Evolutionary conservation across 2,113 vertebrate genomes (phyloP).

Genomic region (Carlito syrichta): DNA sequence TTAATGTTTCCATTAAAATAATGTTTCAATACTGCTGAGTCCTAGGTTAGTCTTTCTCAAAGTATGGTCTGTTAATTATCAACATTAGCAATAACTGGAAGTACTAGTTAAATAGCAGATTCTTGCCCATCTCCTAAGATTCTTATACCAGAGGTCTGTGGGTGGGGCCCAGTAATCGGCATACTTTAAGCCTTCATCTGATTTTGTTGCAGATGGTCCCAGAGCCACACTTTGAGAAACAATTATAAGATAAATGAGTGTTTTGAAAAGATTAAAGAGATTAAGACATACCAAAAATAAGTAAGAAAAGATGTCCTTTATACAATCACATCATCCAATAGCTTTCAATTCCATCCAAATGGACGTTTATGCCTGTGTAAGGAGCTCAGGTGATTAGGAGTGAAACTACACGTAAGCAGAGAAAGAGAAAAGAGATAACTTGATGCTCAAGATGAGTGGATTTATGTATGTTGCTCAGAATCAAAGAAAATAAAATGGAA

Average conservation of each 20-base stretch:
- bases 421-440: neutral
- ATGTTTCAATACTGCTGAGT: neutral
- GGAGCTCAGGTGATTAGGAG: neutral
- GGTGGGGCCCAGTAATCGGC: too few relatives aligned
- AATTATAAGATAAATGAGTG: neutral
- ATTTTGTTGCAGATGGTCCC: neutral
- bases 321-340: neutral
- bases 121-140: too few relatives aligned
- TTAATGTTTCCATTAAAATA: neutral
- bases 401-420: neutral
- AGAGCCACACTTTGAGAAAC: neutral
- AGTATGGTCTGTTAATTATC: neutral
- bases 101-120: neutral
- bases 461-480: neutral
- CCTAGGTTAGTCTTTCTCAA: neutral
- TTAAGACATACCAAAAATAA: neutral
- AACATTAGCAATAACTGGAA: neutral
- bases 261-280: neutral
- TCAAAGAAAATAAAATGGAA: neutral
- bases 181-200: neutral
- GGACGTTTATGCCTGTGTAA: neutral
- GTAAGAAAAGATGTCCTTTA: neutral
- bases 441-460: neutral
- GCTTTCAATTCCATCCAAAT: neutral
- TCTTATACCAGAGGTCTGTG: neutral